Base-by-base conservation (phyloP, 2,888 invertebrate species). In the Drepana falcataria region DNA sequence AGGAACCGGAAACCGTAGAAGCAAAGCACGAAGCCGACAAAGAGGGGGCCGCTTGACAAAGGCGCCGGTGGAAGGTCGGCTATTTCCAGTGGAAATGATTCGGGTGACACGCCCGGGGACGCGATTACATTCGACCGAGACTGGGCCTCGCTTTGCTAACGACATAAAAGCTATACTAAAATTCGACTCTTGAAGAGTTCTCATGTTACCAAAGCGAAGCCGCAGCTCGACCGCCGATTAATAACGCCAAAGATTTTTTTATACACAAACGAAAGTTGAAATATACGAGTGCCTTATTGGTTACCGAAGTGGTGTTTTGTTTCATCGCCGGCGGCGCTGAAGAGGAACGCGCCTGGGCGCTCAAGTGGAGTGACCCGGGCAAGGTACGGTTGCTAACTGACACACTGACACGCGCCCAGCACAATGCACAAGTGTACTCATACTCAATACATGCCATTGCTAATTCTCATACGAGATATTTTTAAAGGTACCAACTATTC, bases 321-420 rank as follows among this genome's bases (percentile, higher is more conserved):
- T 77, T 89, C 84, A 73, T 72, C 77, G 75, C 60, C 82, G 80
- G 75, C 75, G 68, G 68, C 76, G 75, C 72, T 59, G 79, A 75
- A 79, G 88, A 87, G 93, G 93, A 92, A 93, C 94, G 79, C 91
- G 94, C 93, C 95, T 93, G 93, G 93, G 93, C 94, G 89, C 94
- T 95, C 95, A 94, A 95, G 94, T 93, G 79, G 94, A 94, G 94
- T 91, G 94, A 93, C 93, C 93, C 93, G 94, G 95, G 94, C 94
- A 93, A 95, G 94, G 95, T 95, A 95, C 93, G 92, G 94, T 94
- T 85, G 81, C 85, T 83, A 79, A 71, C 66, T 82, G 76, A 76
- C 79, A 72, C 71, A 69, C 69, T 58, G 62, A 81, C 85, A 81
- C 85, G 74, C 79, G 85, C 75, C 85, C 65, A 79, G 81, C 66